phyloP scores from a whole-genome alignment of 2,888 invertebrate genomes.

The Plebejus melissa region DNA sequence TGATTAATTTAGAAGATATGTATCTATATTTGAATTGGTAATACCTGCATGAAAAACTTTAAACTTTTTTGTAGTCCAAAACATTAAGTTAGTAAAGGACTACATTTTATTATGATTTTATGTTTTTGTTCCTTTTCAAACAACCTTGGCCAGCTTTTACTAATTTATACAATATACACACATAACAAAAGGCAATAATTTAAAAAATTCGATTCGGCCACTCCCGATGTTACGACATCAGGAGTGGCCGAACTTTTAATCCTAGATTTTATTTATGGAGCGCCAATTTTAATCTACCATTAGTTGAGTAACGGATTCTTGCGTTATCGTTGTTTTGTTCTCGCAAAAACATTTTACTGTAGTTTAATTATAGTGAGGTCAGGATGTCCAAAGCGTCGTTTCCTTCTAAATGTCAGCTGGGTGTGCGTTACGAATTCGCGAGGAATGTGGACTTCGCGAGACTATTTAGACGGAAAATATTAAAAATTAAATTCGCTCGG shows the following conservation, averaged over 20 bases:
- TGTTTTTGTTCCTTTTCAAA: not conserved
- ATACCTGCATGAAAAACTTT: not conserved
- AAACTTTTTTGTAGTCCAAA: not conserved
- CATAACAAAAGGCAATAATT: not conserved
- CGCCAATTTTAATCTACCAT: not conserved
- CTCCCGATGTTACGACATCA: not conserved
- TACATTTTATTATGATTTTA: not conserved
- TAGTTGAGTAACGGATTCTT: conserved; percentile 4
- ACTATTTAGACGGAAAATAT: conserved; percentile 8
- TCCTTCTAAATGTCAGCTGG: conserved; percentile 12
- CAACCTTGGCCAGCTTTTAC: not conserved
- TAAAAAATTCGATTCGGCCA: not conserved
- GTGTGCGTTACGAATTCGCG: conserved; percentile 17
- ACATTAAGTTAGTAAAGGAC: not conserved
- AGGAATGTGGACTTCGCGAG: not conserved
- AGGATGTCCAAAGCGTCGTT: not conserved
- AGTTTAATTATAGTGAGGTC: conserved; percentile 5
- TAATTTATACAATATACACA: not conserved
- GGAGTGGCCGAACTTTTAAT: conserved; percentile 5
- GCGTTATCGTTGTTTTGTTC: not conserved
- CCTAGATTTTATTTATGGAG: not conserved
- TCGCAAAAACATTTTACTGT: conserved; percentile 12
- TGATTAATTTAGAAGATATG: not conserved
- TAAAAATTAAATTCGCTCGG: conserved; percentile 1
- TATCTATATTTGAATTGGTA: not conserved